phyloP scores from a whole-genome alignment of 64 coral and sea anemone species.

The Actinia equina region DNA sequence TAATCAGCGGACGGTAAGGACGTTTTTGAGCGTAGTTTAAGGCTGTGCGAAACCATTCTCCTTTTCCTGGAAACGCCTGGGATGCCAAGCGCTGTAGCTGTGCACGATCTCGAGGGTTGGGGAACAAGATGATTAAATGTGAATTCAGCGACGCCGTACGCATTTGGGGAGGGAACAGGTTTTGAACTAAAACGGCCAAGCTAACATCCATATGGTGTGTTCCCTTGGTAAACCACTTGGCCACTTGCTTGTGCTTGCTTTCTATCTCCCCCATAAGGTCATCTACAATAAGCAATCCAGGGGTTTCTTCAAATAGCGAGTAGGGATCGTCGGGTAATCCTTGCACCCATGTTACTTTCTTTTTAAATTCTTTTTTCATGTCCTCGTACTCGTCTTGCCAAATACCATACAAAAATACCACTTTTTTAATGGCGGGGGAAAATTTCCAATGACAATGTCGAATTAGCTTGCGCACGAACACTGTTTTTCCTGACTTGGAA shows the following conservation, averaged over 20 bases:
- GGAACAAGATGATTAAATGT: background rate
- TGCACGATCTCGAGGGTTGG: background rate
- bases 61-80: background rate
- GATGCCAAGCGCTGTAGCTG: background rate
- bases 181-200: background rate
- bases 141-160: background rate
- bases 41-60: background rate
- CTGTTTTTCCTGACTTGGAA: background rate
- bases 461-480: background rate
- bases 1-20: background rate
- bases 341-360: background rate
- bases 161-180: background rate
- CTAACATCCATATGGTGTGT: background rate
- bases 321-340: background rate
- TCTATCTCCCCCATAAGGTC: background rate
- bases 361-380: background rate
- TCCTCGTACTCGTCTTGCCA: background rate
- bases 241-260: background rate
- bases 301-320: background rate
- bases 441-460: background rate
- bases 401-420: background rate
- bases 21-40: background rate
- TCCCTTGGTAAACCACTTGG: slow-evolving; percentile 1
- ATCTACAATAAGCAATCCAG: background rate
- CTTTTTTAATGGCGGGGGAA: background rate